phyloP scores from a whole-genome alignment of 2,113 vertebrate species.

The Acrocephalus arundinaceus region DNA sequence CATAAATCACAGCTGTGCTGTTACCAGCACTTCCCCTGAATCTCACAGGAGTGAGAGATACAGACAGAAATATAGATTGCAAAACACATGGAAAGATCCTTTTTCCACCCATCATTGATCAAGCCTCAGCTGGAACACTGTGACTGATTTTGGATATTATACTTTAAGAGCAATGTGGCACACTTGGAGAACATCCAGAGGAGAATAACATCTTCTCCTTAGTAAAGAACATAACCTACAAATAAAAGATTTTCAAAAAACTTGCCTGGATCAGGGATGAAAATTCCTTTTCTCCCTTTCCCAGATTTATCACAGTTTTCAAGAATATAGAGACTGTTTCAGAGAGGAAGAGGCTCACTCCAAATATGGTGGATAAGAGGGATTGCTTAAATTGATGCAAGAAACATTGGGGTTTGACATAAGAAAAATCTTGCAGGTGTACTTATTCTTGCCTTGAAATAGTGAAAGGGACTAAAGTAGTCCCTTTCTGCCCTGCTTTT shows the following conservation, averaged over 20 bases:
- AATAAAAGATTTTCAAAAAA: background rate
- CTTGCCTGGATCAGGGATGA: background rate
- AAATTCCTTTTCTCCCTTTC: background rate
- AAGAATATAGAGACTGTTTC: background rate
- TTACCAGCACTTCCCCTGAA: background rate
- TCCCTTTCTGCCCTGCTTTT: background rate
- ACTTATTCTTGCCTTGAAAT: background rate
- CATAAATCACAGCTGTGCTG: background rate
- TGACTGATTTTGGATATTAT: conserved; percentile 15
- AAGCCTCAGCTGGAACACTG: conserved; percentile 48
- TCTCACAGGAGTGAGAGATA: background rate
- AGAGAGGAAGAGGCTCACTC: background rate
- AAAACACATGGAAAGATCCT: conserved; percentile 23
- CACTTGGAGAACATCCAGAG: conserved; percentile 48
- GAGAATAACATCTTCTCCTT: background rate
- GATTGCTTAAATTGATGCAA: background rate
- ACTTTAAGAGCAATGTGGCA: conserved; percentile 40
- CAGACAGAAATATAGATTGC: conserved; percentile 23
- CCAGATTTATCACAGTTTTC: background rate
- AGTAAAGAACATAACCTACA: conserved; percentile 5
- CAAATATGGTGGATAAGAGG: background rate
- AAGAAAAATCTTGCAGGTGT: background rate
- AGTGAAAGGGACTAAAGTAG: background rate
- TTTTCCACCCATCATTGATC: conserved; percentile 34
- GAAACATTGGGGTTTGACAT: background rate